A percentile compares a stretch with the other conserved stretches of the same genome.
phyloP scores from a whole-genome alignment of 2,113 vertebrate genomes.

The Dermatemys mawii region DNA sequence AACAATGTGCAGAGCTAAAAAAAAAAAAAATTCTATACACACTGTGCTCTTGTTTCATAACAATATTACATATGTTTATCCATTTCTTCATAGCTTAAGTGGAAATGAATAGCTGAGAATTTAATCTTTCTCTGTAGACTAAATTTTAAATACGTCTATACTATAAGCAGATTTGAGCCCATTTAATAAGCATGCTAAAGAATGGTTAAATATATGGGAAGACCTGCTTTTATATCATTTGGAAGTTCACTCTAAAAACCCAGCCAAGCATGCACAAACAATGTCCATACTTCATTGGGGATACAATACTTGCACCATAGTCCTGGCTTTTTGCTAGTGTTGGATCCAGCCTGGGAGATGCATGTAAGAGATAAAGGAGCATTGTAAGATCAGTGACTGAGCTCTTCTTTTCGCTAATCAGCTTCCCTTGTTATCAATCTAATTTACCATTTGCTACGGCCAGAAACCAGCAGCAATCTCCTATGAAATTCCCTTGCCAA shows the following conservation, averaged over 20 bases:
- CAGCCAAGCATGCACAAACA: slow-evolving; percentile 62
- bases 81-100: neutral
- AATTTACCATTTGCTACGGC: slow-evolving; percentile 48
- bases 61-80: neutral
- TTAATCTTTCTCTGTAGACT: slow-evolving; percentile 51
- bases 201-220: slow-evolving; percentile 59
- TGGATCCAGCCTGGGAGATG: slow-evolving; percentile 47
- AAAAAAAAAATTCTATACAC: neutral
- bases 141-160: slow-evolving; percentile 57
- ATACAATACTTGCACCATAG: slow-evolving; percentile 62
- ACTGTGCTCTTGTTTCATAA: neutral
- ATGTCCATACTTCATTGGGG: slow-evolving; percentile 35
- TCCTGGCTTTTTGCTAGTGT: slow-evolving; percentile 46
- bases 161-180: slow-evolving; percentile 35
- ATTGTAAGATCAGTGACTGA: slow-evolving; percentile 60
- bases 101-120: slow-evolving; percentile 70
- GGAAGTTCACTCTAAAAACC: slow-evolving; percentile 52
- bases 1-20: neutral
- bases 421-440: slow-evolving; percentile 50
- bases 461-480: neutral
- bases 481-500: neutral
- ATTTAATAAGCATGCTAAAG: slow-evolving; percentile 60
- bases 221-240: slow-evolving; percentile 58
- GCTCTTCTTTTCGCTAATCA: slow-evolving; percentile 50
- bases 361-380: slow-evolving; percentile 68